Conservation (phyloP, 2,113 vertebrate species). For the Epinephelus moara region DNA sequence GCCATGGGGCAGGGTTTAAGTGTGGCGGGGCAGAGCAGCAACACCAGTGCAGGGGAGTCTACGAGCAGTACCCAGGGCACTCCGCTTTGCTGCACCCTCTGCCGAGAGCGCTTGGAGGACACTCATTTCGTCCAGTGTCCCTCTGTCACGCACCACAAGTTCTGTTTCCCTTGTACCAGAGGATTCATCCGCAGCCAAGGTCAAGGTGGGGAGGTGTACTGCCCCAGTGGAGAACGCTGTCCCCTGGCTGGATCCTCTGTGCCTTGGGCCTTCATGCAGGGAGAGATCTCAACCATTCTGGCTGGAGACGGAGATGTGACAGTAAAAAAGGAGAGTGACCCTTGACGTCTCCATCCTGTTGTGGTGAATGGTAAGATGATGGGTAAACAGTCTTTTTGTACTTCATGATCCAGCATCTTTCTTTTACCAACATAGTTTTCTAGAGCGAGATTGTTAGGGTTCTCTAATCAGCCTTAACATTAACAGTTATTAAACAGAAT, state of each 20-base stretch:
- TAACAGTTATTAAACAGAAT: too few relatives aligned
- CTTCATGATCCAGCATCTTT: background rate
- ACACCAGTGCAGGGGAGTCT: constrained; percentile 62
- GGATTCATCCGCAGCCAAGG: constrained; percentile 92
- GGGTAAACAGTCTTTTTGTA: background rate
- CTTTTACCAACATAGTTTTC: background rate
- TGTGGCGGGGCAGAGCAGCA: constrained; percentile 56
- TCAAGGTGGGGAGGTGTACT: constrained; percentile 90
- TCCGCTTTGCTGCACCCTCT: constrained; percentile 92
- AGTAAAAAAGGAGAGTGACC: constrained; percentile 90
- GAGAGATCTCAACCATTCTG: constrained; percentile 92
- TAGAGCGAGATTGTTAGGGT: too few relatives aligned
- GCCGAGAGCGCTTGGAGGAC: constrained; percentile 90
- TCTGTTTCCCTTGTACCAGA: constrained; percentile 93
- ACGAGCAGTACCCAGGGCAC: constrained; percentile 75
- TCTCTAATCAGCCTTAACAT: background rate
- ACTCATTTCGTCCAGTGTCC: constrained; percentile 93
- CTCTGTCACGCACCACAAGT: constrained; percentile 90
- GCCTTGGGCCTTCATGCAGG: constrained; percentile 96
- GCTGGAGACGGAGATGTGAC: constrained; percentile 88
- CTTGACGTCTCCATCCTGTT: constrained; percentile 68
- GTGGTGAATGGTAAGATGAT: constrained; percentile 66
- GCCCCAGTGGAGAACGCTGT: constrained; percentile 93
- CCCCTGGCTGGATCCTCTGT: constrained; percentile 90
- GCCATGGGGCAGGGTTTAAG: constrained; percentile 76